Percentiles rank a stretch among this genome's conserved stretches.
phyloP scores from a whole-genome alignment of 2,797 vertebrate genomes.

The Malurus leucopterus region DNA sequence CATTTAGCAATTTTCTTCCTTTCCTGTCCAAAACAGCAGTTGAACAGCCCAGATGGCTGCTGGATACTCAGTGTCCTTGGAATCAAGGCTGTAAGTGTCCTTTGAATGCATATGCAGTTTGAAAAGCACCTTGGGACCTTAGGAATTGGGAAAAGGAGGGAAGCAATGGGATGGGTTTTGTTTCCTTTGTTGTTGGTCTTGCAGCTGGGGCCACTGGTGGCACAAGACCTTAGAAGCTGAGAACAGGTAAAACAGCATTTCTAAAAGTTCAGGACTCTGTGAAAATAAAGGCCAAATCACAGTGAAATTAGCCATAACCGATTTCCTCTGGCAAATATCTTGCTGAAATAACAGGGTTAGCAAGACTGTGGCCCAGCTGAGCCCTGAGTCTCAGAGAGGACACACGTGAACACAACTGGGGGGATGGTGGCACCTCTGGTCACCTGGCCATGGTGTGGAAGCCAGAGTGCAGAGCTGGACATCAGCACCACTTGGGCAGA shows the following conservation, averaged over 20 bases:
- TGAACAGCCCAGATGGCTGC: background rate
- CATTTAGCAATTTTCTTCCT: slow-evolving; percentile 23
- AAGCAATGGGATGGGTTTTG: background rate
- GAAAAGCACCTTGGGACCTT: background rate
- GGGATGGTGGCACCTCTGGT: background rate
- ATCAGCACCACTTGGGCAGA: background rate
- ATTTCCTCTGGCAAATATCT: background rate
- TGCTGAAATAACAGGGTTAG: background rate
- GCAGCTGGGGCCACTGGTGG: background rate
- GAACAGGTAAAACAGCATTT: background rate
- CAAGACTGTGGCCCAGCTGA: background rate
- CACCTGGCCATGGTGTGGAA: background rate
- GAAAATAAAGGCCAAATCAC: background rate
- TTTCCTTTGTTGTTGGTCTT: background rate
- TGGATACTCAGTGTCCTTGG: background rate
- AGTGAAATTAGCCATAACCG: background rate
- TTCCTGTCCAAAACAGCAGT: background rate
- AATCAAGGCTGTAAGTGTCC: background rate
- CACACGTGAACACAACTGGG: rapidly evolving
- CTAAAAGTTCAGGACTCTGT: background rate
- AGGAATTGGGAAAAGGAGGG: background rate
- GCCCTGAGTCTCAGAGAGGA: background rate
- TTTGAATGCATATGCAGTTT: background rate
- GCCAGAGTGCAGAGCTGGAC: background rate
- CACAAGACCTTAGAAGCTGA: background rate